Conservation (phyloP, 2,888 invertebrate species). For the Zonitis immaculata region DNA sequence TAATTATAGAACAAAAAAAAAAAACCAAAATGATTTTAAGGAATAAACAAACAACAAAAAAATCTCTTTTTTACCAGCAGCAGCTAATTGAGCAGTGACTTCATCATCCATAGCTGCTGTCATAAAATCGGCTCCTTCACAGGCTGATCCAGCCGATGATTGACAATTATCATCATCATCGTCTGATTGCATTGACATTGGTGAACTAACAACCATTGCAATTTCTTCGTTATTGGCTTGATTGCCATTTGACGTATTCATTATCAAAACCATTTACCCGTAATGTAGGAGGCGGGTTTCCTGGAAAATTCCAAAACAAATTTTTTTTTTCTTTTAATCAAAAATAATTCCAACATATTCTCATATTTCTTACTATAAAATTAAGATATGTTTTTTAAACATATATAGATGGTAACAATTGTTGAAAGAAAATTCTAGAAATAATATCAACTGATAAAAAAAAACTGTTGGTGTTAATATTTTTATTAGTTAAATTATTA, state of each 20-base stretch:
- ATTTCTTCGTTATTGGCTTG: constrained; percentile 57
- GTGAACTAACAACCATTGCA: constrained; percentile 59
- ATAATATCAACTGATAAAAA: neutral
- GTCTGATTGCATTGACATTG: constrained; percentile 55
- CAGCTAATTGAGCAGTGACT: constrained; percentile 92
- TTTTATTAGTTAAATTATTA: too few species aligned
- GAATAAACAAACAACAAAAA: too few species aligned
- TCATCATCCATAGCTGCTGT: constrained; percentile 85
- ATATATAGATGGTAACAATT: neutral
- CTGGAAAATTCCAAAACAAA: constrained; percentile 21
- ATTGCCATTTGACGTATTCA: constrained; percentile 47
- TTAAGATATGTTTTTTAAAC: too few species aligned
- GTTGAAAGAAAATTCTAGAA: constrained; percentile 9
- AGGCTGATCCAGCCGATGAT: constrained; percentile 71
- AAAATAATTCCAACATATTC: too few species aligned
- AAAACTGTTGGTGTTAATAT: neutral
- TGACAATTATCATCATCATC: constrained; percentile 82
- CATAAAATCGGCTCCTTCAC: constrained; percentile 77
- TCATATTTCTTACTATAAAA: too few species aligned
- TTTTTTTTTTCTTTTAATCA: too few species aligned
- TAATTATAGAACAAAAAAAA: too few species aligned
- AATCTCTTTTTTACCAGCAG: constrained; percentile 92
- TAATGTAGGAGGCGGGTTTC: constrained; percentile 40
- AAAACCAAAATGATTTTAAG: too few species aligned
- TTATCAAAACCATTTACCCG: constrained; percentile 45